phyloP scores from a whole-genome alignment of 64 coral and sea anemone species.

The Cladopsammia gracilis region DNA sequence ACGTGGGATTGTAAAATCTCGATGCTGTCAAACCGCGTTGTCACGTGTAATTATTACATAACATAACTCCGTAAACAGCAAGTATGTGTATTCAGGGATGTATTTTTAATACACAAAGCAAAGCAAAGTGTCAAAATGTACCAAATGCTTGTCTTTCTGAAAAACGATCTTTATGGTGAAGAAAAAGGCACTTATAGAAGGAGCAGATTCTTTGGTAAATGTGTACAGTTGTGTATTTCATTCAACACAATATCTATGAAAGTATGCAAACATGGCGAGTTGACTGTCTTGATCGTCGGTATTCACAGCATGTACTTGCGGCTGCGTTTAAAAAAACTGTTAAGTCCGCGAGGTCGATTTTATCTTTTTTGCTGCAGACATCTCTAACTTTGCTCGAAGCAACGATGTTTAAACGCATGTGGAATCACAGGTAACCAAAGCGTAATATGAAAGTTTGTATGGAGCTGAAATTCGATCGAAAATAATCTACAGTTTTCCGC shows the following conservation, averaged over 20 bases:
- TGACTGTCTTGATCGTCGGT: too few species aligned
- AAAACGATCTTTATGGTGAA: not conserved
- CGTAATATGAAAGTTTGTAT: too few species aligned
- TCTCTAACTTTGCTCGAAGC: not conserved
- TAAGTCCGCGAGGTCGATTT: not conserved
- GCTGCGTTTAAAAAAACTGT: not conserved
- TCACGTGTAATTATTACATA: not conserved
- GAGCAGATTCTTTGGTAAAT: not conserved
- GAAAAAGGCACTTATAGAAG: not conserved
- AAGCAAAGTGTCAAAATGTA: not conserved
- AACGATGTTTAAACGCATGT: not conserved
- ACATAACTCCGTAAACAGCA: conserved; percentile 1
- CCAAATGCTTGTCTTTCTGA: not conserved
- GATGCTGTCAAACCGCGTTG: not conserved
- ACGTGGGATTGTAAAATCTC: not conserved
- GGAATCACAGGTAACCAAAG: too few species aligned
- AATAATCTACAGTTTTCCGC: too few species aligned
- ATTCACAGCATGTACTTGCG: too few species aligned
- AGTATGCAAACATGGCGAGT: too few species aligned
- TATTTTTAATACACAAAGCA: not conserved
- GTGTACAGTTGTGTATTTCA: not conserved
- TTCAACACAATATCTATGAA: not conserved
- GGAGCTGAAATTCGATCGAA: too few species aligned
- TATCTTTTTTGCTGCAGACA: not conserved
- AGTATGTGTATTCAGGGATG: not conserved